phyloP scores from a whole-genome alignment of 2,888 invertebrate genomes.

The Orthosia gothica region DNA sequence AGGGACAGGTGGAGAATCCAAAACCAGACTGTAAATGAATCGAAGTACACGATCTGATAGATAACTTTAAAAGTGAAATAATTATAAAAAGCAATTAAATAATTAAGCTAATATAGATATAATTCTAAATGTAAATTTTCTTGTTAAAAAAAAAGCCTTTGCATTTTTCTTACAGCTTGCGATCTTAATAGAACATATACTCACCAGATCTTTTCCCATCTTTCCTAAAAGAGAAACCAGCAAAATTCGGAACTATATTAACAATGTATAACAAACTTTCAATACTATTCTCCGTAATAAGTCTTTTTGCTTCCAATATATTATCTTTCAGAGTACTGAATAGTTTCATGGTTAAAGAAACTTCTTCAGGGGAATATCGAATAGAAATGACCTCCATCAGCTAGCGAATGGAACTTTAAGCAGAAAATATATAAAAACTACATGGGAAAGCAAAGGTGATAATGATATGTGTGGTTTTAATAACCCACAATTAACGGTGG shows the following conservation, averaged over 20 bases:
- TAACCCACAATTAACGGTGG: slow-evolving; percentile 30
- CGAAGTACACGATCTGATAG: background rate
- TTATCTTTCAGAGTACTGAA: slow-evolving; percentile 51
- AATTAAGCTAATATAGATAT: too few relatives aligned
- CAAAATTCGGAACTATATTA: slow-evolving; percentile 74
- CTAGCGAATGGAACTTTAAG: background rate
- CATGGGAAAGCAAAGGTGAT: slow-evolving; percentile 3
- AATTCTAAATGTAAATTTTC: too few relatives aligned
- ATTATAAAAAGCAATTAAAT: too few relatives aligned
- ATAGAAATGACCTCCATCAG: background rate
- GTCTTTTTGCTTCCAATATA: slow-evolving; percentile 59
- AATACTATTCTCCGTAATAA: slow-evolving; percentile 71
- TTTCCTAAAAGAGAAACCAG: slow-evolving; percentile 76
- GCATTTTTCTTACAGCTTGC: too few relatives aligned
- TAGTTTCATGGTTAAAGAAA: slow-evolving; percentile 56
- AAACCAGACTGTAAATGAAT: slow-evolving; percentile 73
- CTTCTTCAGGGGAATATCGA: background rate
- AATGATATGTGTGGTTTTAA: slow-evolving; percentile 27
- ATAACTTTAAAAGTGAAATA: background rate
- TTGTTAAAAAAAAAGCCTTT: background rate
- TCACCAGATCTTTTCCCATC: slow-evolving; percentile 72
- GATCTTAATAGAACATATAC: slow-evolving; percentile 22
- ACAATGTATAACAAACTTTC: slow-evolving; percentile 79
- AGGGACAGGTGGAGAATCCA: slow-evolving; percentile 78
- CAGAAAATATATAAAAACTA: background rate